Percentiles rank a stretch among this genome's conserved stretches.
Conservation (phyloP, 2,888 invertebrate genomes). For the Drosophila silvestris region DNA sequence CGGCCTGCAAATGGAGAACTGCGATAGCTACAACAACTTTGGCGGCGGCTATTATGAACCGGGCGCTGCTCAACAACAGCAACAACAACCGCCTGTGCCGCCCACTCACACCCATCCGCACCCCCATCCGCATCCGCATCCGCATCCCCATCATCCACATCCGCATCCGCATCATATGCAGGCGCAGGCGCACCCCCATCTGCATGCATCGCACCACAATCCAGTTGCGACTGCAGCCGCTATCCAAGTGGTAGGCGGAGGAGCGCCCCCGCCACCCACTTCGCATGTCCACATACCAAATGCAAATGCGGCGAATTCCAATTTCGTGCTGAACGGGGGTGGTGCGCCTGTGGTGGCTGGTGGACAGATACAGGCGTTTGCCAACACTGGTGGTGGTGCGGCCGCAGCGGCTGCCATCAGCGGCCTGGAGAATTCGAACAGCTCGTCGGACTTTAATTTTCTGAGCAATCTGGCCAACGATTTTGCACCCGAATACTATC, state of each 20-base stretch:
- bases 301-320: conserved; percentile 44
- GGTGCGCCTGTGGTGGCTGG: conserved; percentile 43
- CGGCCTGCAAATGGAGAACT: conserved; percentile 83
- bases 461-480: conserved; percentile 96
- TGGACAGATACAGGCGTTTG: conserved; percentile 61
- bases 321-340: conserved; percentile 58
- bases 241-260: conserved; percentile 58
- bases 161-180: conserved; percentile 86
- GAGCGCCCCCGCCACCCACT: conserved; percentile 82
- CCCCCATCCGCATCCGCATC: conserved; percentile 85
- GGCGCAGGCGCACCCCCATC: conserved; percentile 85
- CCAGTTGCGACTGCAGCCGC: conserved; percentile 42
- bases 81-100: conserved; percentile 79
- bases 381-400: conserved; percentile 51
- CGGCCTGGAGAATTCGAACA: conserved; percentile 93
- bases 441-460: conserved; percentile 97
- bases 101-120: conserved; percentile 87
- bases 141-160: conserved; percentile 84
- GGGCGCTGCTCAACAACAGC: conserved; percentile 82
- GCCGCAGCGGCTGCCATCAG: conserved; percentile 86
- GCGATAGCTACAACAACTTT: conserved; percentile 80
- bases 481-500: conserved; percentile 96
- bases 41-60: conserved; percentile 76
- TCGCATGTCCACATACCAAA: conserved; percentile 67
- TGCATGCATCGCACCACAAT: conserved; percentile 66